phyloP scores from a whole-genome alignment of 2,888 invertebrate species.

The Andrena fulva region DNA sequence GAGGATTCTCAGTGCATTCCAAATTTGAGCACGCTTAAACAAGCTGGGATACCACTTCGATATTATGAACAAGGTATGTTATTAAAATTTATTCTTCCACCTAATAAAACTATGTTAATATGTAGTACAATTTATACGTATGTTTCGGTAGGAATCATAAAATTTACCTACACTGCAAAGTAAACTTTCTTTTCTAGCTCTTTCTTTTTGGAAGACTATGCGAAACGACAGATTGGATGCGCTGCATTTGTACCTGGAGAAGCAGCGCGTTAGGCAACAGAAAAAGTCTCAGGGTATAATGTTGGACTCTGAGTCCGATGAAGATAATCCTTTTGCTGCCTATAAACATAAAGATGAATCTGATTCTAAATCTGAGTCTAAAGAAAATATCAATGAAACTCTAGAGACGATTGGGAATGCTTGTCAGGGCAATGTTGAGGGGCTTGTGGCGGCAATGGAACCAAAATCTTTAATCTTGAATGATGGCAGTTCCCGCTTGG shows the following conservation, averaged over 20 bases:
- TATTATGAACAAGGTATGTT: slow-evolving; percentile 78
- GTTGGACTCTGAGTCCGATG: slow-evolving; percentile 79
- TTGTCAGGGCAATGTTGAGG: not conserved
- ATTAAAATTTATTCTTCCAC: not conserved
- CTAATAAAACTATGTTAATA: not conserved
- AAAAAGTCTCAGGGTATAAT: slow-evolving; percentile 76
- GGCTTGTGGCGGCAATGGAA: not conserved
- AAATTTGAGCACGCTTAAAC: slow-evolving; percentile 73
- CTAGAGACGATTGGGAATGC: not conserved
- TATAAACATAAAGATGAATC: slow-evolving; percentile 70
- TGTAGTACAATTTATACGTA: not conserved
- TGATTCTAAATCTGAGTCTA: slow-evolving; percentile 9
- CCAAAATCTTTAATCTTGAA: not conserved
- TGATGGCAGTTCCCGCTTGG: not conserved
- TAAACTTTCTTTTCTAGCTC: slow-evolving; percentile 66
- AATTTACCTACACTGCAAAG: not conserved
- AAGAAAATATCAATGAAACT: slow-evolving; percentile 1
- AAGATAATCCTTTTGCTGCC: slow-evolving; percentile 78
- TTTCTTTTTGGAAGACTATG: slow-evolving; percentile 76
- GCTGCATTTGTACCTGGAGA: slow-evolving; percentile 77
- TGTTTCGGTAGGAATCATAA: not conserved
- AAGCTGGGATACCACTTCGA: slow-evolving; percentile 78
- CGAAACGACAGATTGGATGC: slow-evolving; percentile 76
- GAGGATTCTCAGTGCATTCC: slow-evolving; percentile 75
- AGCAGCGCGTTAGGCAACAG: slow-evolving; percentile 78